Evolutionary conservation across 2,888 invertebrate genomes (phyloP).

Genomic region (Hyppa rectilinea): DNA sequence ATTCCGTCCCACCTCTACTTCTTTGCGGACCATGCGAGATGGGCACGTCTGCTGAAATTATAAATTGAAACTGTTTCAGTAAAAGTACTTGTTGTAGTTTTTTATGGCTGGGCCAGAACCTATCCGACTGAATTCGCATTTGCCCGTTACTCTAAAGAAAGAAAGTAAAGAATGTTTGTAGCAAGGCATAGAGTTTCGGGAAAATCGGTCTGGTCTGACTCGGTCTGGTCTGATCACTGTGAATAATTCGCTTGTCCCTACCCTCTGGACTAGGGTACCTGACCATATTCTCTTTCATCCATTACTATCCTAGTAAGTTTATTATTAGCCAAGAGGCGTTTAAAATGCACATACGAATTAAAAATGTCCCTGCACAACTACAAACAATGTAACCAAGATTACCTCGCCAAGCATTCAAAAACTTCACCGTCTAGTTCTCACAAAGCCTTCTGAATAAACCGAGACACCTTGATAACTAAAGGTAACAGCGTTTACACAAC

Average conservation of each 20-base stretch:
- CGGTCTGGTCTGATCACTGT: background rate
- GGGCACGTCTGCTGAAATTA: conserved; percentile 44
- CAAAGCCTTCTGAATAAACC: conserved; percentile 52
- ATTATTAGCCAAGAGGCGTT: background rate
- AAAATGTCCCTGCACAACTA: background rate
- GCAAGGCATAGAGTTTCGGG: background rate
- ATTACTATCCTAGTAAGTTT: background rate
- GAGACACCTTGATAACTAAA: conserved; percentile 57
- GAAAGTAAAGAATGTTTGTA: background rate
- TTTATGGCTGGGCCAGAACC: background rate
- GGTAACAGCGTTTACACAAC: conserved; percentile 58
- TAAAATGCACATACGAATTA: background rate
- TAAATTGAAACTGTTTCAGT: conserved; percentile 47
- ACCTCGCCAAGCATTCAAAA: conserved; percentile 33
- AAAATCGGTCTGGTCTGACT: background rate
- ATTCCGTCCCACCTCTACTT: conserved; percentile 70
- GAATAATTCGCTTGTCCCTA: background rate
- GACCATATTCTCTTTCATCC: background rate
- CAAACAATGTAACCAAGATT: conserved; percentile 9
- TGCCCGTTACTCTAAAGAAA: background rate
- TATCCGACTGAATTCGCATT: background rate
- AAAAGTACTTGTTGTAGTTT: conserved; percentile 40
- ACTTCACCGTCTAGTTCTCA: conserved; percentile 36
- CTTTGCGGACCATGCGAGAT: conserved; percentile 39
- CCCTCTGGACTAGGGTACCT: background rate